These are phyloP conservation scores for Oostethus manadensis DNA, from an alignment of 2,113 vertebrate species.

Conservation along the genomic window DNA sequence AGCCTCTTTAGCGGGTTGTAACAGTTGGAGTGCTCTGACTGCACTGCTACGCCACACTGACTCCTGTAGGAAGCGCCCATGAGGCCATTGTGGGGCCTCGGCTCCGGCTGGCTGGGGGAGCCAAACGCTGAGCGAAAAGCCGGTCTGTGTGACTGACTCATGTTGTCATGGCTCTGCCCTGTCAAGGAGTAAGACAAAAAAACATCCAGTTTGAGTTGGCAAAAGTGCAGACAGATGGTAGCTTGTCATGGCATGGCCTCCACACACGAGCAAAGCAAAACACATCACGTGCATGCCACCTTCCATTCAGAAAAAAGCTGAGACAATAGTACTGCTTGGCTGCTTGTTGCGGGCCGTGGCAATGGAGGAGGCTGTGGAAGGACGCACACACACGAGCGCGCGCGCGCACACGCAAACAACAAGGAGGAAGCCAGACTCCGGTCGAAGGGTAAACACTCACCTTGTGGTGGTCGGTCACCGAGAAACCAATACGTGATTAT, in stretches of 20 bases:
- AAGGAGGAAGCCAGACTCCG: constrained; percentile 48
- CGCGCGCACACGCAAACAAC: constrained; percentile 50
- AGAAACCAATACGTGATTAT: constrained; percentile 56
- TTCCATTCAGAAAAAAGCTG: constrained; percentile 42
- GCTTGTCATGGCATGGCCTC: constrained; percentile 57
- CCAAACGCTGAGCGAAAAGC: constrained; percentile 78
- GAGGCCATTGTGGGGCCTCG: constrained; percentile 74
- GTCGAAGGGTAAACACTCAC: constrained; percentile 66
- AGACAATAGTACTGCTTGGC: constrained; percentile 39
- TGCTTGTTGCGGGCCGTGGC: constrained; percentile 33
- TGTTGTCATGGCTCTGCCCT: constrained; percentile 78
- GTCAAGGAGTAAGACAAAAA: constrained; percentile 25
- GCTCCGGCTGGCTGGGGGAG: constrained; percentile 71
- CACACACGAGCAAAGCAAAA: constrained; percentile 52
- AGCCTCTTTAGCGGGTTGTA: constrained; percentile 84
- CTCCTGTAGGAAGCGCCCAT: constrained; percentile 72
- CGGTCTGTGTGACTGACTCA: constrained; percentile 92
- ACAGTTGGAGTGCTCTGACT: constrained; percentile 74
- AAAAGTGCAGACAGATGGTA: background rate
- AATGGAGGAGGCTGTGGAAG: constrained; percentile 35
- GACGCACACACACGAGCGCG: constrained; percentile 54
- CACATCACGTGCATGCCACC: constrained; percentile 17
- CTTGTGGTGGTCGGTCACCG: constrained; percentile 70
- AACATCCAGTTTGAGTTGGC: constrained; percentile 4
- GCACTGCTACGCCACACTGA: constrained; percentile 71